Evolutionary conservation across 2,113 vertebrate genomes (phyloP), one percentile per base, ranked within the genome.

Genomic region (Typhlomys cinereus): DNA sequence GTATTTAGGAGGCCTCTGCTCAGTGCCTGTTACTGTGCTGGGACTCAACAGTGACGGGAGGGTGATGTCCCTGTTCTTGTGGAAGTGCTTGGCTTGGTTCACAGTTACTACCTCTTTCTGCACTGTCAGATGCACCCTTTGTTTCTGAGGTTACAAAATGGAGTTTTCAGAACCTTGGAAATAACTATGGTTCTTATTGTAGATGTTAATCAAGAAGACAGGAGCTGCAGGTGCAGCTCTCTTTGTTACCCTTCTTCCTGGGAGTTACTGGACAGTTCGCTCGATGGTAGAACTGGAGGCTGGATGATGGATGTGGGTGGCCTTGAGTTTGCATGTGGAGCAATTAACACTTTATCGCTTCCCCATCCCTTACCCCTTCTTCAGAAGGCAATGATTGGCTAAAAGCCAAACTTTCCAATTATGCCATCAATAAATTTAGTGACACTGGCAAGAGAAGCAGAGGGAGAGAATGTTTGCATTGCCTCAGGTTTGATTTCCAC

Each of bases 371-470:
- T 54, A 5, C 59, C 69, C 70, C 17, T 44, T 21, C 61, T 62
- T 90, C 62, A 71, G 66, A 91, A 90, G 62, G 21, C 80, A 95
- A 12, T 46, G 62, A 27, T 91, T 94, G 94, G 90, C 80, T 76
- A 78, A 67, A 84, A 95, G 93, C 71, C 92, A 81, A 18, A 66
- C n/a, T 78, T 94, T 81, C 83, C 92, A 84, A 48, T 94, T 93
- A 92, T 25, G 8, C 74, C 73, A 89, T 78, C 89, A 73, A 50
- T 93, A 87, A 81, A 69, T 64, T 75, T 46, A 90, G 67, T 61
- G 91, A 88, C 39, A 29, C 4, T 92, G 92, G 61, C 70, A 94
- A 84, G 71, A 70, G 52, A 83, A 41, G 29, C 36, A 71, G 25
- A 78, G 78, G 48, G 66, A 61, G 54, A 39, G 52, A 71, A 21